phyloP scores from a whole-genome alignment of 1,140 invertebrate genomes.

The Phymastichus coffea region DNA sequence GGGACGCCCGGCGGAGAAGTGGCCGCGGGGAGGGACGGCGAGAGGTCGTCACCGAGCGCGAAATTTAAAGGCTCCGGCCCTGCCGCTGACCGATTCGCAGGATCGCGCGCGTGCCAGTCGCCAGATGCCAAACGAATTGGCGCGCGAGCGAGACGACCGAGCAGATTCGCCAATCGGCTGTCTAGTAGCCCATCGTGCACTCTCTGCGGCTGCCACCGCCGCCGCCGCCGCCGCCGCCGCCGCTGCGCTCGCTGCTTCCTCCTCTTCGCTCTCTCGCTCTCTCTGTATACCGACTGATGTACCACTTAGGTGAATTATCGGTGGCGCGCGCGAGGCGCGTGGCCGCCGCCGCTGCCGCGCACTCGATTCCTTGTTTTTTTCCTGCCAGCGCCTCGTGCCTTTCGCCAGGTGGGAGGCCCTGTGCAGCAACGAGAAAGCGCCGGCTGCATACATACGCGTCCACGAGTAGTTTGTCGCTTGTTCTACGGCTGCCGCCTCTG shows the following conservation, averaged over 20 bases:
- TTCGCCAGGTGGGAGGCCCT: no score
- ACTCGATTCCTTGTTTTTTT: no score
- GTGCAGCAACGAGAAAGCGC: conserved; percentile 21
- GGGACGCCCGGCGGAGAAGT: background rate
- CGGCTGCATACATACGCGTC: conserved; percentile 1
- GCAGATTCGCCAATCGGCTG: no score
- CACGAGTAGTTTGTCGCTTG: background rate
- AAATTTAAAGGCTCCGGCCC: background rate
- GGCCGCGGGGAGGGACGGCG: conserved; percentile 14
- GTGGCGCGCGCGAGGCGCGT: background rate
- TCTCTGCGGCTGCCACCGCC: background rate
- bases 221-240: background rate
- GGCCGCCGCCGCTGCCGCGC: background rate
- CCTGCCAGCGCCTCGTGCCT: no score
- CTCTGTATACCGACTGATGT: background rate
- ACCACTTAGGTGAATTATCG: conserved; percentile 4
- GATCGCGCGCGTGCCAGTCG: background rate
- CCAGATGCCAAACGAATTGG: background rate
- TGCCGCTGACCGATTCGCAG: no score
- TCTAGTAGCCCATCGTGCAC: no score
- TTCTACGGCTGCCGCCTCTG: background rate
- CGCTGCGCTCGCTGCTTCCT: background rate
- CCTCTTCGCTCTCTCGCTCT: background rate
- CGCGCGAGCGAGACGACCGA: background rate
- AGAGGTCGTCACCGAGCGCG: conserved; percentile 19